Percentiles rank a stretch among this genome's conserved stretches.
Conservation (phyloP, 2,113 vertebrate species). For the Myotis lucifugus region DNA sequence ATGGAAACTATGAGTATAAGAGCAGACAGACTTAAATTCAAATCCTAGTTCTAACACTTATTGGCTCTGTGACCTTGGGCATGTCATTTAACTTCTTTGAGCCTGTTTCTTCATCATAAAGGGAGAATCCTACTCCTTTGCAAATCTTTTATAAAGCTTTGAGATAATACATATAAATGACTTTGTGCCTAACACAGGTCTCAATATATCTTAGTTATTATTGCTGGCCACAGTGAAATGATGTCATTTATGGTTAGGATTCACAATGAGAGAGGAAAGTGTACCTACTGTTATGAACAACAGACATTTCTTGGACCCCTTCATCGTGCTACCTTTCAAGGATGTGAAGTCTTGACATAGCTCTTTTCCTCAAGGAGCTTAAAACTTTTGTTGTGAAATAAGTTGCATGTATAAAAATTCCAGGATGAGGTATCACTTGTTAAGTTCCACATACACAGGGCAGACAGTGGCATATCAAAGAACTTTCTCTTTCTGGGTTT, state of each 20-base stretch:
- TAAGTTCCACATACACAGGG: slow-evolving; percentile 16
- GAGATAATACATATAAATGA: neutral
- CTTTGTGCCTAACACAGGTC: neutral
- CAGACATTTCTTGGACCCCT: neutral
- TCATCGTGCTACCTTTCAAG: slow-evolving; percentile 37
- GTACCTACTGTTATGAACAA: slow-evolving; percentile 36
- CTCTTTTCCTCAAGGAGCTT: slow-evolving; percentile 48
- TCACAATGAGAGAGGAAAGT: slow-evolving; percentile 37
- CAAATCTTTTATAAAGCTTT: slow-evolving; percentile 49
- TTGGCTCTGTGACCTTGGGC: neutral
- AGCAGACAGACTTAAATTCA: slow-evolving; percentile 16
- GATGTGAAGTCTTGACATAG: slow-evolving; percentile 35
- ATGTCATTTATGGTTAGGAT: neutral
- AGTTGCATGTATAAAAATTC: slow-evolving; percentile 25
- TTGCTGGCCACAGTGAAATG: slow-evolving; percentile 7
- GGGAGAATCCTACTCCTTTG: neutral
- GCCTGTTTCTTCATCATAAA: neutral
- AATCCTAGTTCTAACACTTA: neutral
- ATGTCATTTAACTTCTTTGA: slow-evolving; percentile 28
- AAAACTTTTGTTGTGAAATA: slow-evolving; percentile 53
- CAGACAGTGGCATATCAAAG: neutral
- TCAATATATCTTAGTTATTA: slow-evolving; percentile 10
- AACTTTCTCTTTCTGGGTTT: slow-evolving; percentile 36
- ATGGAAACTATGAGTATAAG: neutral
- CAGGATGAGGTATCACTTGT: neutral